These are phyloP conservation scores for Eubasilissa regina DNA, from an alignment of 1,140 invertebrate species.

Conservation along the genomic window DNA sequence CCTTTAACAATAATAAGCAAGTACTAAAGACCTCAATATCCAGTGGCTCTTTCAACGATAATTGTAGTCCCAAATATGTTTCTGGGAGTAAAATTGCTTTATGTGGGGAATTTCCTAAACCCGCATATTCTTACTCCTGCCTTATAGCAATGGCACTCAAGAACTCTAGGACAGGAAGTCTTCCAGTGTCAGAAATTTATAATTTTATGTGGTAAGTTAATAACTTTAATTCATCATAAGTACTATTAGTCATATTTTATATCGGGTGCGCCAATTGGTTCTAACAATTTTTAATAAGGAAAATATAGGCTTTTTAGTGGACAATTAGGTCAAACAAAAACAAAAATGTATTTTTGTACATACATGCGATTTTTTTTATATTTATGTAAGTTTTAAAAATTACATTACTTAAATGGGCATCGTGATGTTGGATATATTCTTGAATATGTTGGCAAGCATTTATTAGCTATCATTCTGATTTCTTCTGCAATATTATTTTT, in stretches of 20 bases:
- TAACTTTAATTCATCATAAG: background rate
- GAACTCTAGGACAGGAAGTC: constrained; percentile 93
- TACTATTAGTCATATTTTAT: background rate
- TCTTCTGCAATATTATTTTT: too few species aligned
- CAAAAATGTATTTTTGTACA: too few species aligned
- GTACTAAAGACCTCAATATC: constrained; percentile 69
- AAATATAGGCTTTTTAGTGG: too few species aligned
- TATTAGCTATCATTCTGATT: too few species aligned
- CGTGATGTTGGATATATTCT: too few species aligned
- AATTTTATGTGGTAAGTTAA: constrained; percentile 96
- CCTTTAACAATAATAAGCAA: constrained; percentile 68
- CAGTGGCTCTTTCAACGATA: constrained; percentile 66
- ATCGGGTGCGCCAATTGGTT: too few species aligned
- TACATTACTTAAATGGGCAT: too few species aligned
- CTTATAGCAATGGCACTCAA: constrained; percentile 97
- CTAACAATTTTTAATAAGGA: too few species aligned
- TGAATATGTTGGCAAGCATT: too few species aligned
- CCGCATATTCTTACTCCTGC: constrained; percentile 97
- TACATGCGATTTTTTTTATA: too few species aligned
- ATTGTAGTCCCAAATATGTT: constrained; percentile 68
- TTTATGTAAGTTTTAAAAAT: too few species aligned
- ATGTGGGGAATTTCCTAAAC: constrained; percentile 91
- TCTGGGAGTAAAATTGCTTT: constrained; percentile 68
- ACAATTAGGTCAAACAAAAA: too few species aligned
- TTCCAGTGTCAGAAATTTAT: constrained; percentile 98